Base-by-base conservation (phyloP, 1,140 invertebrate species). In the Samia ricini region DNA sequence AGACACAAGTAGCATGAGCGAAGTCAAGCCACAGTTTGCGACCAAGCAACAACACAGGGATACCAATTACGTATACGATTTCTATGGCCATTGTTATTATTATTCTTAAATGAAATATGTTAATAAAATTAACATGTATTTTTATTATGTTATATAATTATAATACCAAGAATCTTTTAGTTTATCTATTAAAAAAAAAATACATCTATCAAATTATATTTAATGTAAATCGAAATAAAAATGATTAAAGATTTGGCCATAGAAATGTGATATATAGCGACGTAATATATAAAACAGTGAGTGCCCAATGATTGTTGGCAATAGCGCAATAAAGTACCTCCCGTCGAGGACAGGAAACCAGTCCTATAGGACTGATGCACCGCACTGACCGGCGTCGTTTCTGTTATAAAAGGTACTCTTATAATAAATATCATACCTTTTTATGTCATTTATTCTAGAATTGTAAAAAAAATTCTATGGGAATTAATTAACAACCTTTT, bases 291-390 rank as follows among this genome's bases (percentile, higher is more conserved):
- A 4, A 42, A 42, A 42, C 33, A 42, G 12, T 42, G n/a, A 42
- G 33, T 42, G 33, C 33, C 33, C 33, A 42, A 42, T 42, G 4
- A 42, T 15, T 42, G 33, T 42, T 8, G 33, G n/a, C 15, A 15
- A 42, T 52, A 19, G 15, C 12, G 22, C 33, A 23, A 48, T 10
- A 23, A 19, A 70, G 68, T 89, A 88, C 87, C 87, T 89, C 81
- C 65, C 82, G 77, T 64, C 74, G 74, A 68, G 79, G 76, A 61
- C 69, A 76, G 68, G 75, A 59, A 62, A 68, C 63, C 64, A 84
- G 80, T 61, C 77, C 81, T 69, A 89, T 74, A 56, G 87, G 87
- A 78, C 87, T 89, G 72, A 89, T 71, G 73, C 87, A 89, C 61
- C 83, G 79, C 64, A 89, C 82, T n/a, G 87, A 85, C 63, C 87